A percentile compares a stretch with the other conserved stretches of the same genome.
phyloP scores from a whole-genome alignment of 2,888 invertebrate genomes.

The Mayetiola destructor region DNA sequence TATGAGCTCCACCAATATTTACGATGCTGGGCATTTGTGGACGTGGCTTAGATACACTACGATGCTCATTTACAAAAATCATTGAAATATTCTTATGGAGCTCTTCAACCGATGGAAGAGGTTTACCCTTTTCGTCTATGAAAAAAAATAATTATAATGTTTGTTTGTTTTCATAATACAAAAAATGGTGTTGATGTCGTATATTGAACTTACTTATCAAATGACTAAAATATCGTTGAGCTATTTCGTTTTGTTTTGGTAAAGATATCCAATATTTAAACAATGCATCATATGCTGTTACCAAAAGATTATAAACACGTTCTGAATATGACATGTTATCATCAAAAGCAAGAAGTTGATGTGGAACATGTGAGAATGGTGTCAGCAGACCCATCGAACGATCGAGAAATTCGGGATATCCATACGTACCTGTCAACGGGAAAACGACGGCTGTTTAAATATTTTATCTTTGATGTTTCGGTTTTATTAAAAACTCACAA shows the following conservation, averaged over 20 bases:
- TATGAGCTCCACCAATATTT: slow-evolving; percentile 33
- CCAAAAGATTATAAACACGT: slow-evolving; percentile 30
- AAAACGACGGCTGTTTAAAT: too few species aligned
- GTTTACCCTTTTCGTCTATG: not conserved
- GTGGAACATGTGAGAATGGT: slow-evolving; percentile 32
- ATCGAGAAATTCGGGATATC: slow-evolving; percentile 35
- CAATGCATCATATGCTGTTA: slow-evolving; percentile 26
- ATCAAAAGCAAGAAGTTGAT: slow-evolving; percentile 28
- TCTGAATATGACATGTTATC: slow-evolving; percentile 34
- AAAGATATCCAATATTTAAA: not conserved
- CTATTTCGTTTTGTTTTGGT: not conserved
- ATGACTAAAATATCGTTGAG: slow-evolving; percentile 1
- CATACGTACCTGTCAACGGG: slow-evolving; percentile 25
- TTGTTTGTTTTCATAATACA: slow-evolving; percentile 18
- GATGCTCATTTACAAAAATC: slow-evolving; percentile 39
- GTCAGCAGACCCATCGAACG: slow-evolving; percentile 32
- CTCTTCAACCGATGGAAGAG: slow-evolving; percentile 33
- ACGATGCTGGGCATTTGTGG: slow-evolving; percentile 34
- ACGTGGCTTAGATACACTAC: slow-evolving; percentile 35
- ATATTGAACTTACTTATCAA: not conserved
- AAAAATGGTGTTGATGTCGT: not conserved
- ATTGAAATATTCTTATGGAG: slow-evolving; percentile 38
- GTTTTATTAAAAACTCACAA: slow-evolving; percentile 13
- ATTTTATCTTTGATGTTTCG: too few species aligned
- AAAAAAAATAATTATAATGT: not conserved